A percentile compares a stretch with the other conserved stretches of the same genome.
Conservation (phyloP, 2,113 vertebrate species). For the Leucoraja erinaceus region DNA sequence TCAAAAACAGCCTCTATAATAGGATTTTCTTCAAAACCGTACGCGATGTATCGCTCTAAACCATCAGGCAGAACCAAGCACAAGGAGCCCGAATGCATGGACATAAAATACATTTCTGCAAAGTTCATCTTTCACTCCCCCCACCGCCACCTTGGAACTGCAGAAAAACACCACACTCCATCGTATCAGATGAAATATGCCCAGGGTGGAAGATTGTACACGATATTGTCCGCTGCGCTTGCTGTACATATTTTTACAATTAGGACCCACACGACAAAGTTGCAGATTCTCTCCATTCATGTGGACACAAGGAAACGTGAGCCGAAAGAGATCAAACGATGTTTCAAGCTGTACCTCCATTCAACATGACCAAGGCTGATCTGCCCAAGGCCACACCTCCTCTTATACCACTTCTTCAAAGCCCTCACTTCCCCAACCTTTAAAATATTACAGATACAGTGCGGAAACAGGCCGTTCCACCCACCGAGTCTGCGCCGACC, state of each 20-base stretch:
- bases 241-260: neutral
- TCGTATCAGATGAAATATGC: neutral
- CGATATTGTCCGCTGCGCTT: neutral
- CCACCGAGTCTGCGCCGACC: no score
- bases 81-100: neutral
- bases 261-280: neutral
- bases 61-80: neutral
- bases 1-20: constrained; percentile 8
- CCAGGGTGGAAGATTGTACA: neutral
- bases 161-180: neutral
- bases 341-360: no score
- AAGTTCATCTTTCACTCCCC: neutral
- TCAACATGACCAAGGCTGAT: no score
- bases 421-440: no score
- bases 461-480: no score
- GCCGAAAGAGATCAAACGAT: no score
- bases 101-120: neutral
- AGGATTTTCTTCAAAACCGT: constrained; percentile 11
- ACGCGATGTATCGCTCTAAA: neutral
- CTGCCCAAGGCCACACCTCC: no score
- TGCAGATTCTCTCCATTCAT: neutral
- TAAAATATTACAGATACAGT: no score
- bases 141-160: neutral
- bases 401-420: no score
- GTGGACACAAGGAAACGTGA: neutral